Evolutionary conservation across 2,888 invertebrate genomes (phyloP).

Genomic region (Pyrgus malvae): DNA sequence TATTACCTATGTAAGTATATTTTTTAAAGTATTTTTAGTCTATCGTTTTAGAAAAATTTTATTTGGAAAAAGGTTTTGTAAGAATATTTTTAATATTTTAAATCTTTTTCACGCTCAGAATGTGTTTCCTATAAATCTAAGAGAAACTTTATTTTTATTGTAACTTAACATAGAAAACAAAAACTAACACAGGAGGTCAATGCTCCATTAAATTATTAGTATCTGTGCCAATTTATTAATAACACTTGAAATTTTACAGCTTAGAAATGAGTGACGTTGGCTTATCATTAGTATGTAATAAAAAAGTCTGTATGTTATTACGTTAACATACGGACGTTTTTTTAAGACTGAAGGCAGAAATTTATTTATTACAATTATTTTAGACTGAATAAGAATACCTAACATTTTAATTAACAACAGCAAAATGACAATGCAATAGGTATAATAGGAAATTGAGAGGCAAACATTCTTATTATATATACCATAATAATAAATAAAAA

Average conservation of each 20-base stretch:
- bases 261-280: neutral
- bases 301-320: no score
- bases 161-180: conserved; percentile 1
- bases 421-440: no score
- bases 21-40: neutral
- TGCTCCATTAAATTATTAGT: neutral
- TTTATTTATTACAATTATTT: no score
- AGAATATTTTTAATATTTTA: conserved; percentile 14
- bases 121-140: conserved; percentile 26
- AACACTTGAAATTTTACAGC: neutral
- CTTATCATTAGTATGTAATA: no score
- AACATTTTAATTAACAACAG: no score
- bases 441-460: no score
- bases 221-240: conserved; percentile 6
- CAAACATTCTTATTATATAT: no score
- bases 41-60: conserved; percentile 12
- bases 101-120: conserved; percentile 19
- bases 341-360: no score
- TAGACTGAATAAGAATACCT: no score
- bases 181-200: conserved; percentile 6
- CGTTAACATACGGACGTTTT: no score
- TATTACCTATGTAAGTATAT: no score
- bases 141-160: conserved; percentile 19
- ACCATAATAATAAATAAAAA: no score
- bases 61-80: conserved; percentile 5